Conservation (phyloP, 2,888 invertebrate species). For the Lycocerus yunnanus region DNA sequence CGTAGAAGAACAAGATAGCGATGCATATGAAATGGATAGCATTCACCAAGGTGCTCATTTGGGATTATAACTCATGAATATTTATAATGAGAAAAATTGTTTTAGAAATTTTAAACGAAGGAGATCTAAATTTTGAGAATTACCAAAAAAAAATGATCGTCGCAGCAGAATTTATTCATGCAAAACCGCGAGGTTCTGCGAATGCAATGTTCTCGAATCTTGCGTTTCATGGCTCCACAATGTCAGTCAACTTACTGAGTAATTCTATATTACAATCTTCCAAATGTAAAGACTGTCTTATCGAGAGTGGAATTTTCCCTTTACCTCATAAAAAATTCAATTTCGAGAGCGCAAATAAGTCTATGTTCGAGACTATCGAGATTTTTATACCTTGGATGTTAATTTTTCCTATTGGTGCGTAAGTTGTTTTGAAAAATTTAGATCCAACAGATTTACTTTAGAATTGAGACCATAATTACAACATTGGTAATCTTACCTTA, state of each 20-base stretch:
- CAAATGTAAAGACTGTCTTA: conserved; percentile 48
- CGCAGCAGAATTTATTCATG: conserved; percentile 55
- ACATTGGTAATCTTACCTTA: no score
- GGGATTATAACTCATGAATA: no score
- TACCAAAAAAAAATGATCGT: conserved; percentile 57
- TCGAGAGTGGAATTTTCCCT: conserved; percentile 49
- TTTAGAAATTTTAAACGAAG: conserved; percentile 53
- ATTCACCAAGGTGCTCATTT: conserved; percentile 35
- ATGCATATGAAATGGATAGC: conserved; percentile 25
- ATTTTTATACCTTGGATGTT: conserved; percentile 45
- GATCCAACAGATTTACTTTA: no score
- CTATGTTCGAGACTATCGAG: not conserved
- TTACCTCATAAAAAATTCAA: conserved; percentile 29
- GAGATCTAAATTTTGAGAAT: conserved; percentile 51
- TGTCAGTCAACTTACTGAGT: conserved; percentile 58
- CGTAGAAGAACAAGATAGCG: conserved; percentile 34
- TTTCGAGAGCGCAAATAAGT: not conserved
- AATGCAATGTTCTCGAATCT: conserved; percentile 56
- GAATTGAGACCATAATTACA: no score
- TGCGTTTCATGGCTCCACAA: conserved; percentile 59
- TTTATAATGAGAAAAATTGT: no score
- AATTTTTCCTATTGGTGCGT: conserved; percentile 48
- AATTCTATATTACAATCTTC: conserved; percentile 54
- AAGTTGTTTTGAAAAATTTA: no score
- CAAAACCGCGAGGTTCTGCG: conserved; percentile 51